Evolutionary conservation across 1,140 invertebrate species (phyloP), one percentile per base, ranked within the genome.

Genomic region (Drosophila biarmipes): DNA sequence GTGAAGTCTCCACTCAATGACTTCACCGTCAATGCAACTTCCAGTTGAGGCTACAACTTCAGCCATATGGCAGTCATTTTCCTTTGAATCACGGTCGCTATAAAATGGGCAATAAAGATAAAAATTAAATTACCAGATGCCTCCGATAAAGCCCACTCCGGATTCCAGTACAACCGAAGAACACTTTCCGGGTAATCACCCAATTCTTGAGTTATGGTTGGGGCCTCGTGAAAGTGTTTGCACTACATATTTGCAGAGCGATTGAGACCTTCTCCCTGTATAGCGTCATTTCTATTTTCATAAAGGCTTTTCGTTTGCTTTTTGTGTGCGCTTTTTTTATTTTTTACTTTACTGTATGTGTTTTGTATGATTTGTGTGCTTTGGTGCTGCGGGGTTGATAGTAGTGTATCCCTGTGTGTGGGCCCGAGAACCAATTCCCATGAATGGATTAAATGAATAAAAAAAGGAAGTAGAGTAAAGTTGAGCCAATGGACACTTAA

Each of bases 261-360:
- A 48, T 57, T 38, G 58, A 48, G 69, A 35, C 54, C 59, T 51
- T 74, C 45, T 34, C 27, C 31, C 15, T 53, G 48, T 51, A 66
- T 82, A 82, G 55, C 82, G 82, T 87, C 84, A 87, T 89, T 87
- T 87, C 82, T 87, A 87, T 87, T 87, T 87, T 73, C 64, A 82
- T 72, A 58, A 78, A 87, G 84, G 74, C 78, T 79, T 73, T 73
- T 17, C 49, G 54, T n/a, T 72, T 73, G 46, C 34, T 52, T 59
- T 66, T 46, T 43, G 52, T 37, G 43, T 64, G 42, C 53, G 24
- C 57, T n/a, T 49, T 35, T 11, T 38, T 34, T 42, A 24, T 34
- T 29, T 17, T 52, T 42, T 31, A 57, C 53, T 69, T 58, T 49
- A 37, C 29, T 51, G 19, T 51, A 29, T 62, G 71, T 62, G 63